A percentile compares a stretch with the other conserved stretches of the same genome.
These are phyloP conservation scores for Platypus cylindrus DNA, from an alignment of 2,888 invertebrate species.

Conservation along the genomic window DNA sequence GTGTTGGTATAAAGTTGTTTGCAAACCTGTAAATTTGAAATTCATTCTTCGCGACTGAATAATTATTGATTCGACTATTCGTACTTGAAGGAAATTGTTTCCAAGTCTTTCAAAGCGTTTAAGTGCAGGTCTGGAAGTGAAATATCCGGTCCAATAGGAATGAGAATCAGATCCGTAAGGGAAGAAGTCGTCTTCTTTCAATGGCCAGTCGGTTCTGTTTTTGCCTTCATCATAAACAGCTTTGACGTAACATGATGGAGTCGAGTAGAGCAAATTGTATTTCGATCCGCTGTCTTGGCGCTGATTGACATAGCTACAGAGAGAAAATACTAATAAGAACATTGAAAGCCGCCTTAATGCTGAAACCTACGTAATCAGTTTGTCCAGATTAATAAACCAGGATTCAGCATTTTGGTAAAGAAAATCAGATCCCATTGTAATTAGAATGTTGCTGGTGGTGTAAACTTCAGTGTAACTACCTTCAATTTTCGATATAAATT, in stretches of 20 bases:
- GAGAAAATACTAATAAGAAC: slow-evolving; percentile 1
- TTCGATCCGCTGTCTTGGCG: slow-evolving; percentile 27
- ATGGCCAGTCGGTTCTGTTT: slow-evolving; percentile 56
- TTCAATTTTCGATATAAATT: slow-evolving; percentile 44
- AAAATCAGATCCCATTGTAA: slow-evolving; percentile 92
- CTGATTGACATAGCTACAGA: slow-evolving; percentile 11
- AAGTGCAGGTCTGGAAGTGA: slow-evolving; percentile 64
- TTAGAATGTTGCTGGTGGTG: slow-evolving; percentile 60
- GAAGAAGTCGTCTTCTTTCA: slow-evolving; percentile 78
- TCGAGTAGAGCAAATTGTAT: slow-evolving; percentile 68
- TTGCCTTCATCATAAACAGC: slow-evolving; percentile 49
- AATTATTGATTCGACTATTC: slow-evolving; percentile 1
- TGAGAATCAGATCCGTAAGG: slow-evolving; percentile 76
- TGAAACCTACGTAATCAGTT: slow-evolving; percentile 59
- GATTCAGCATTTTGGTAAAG: slow-evolving; percentile 62
- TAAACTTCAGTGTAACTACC: slow-evolving; percentile 42
- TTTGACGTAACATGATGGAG: slow-evolving; percentile 71
- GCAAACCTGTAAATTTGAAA: slow-evolving; percentile 22
- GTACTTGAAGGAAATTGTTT: slow-evolving; percentile 54
- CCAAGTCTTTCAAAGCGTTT: slow-evolving; percentile 63
- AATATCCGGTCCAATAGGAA: slow-evolving; percentile 89
- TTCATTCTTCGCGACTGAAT: too few relatives aligned
- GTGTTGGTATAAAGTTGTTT: slow-evolving; percentile 57
- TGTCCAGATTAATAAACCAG: slow-evolving; percentile 82
- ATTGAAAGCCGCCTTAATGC: too few relatives aligned